Conservation (phyloP, 2,113 vertebrate genomes). For the Alces alces region DNA sequence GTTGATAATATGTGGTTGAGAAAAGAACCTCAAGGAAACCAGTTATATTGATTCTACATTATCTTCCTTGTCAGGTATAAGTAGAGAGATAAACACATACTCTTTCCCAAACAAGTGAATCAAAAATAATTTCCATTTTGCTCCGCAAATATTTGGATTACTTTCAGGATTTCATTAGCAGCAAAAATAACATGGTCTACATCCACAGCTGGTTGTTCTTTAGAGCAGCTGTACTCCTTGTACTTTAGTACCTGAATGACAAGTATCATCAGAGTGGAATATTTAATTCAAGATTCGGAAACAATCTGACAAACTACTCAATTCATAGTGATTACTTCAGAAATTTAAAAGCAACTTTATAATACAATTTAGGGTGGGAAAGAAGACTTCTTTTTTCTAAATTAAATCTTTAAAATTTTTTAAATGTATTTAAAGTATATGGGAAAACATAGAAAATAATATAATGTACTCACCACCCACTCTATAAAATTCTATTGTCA, state of each 20-base stretch:
- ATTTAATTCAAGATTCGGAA: neutral
- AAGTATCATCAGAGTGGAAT: neutral
- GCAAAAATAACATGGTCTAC: neutral
- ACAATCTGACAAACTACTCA: neutral
- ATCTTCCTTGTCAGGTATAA: neutral
- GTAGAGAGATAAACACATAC: neutral
- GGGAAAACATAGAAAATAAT: neutral
- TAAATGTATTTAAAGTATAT: neutral
- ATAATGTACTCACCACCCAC: neutral
- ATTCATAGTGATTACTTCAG: neutral
- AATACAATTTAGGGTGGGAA: neutral
- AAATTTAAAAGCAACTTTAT: neutral
- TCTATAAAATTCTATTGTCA: neutral
- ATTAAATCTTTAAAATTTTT: neutral
- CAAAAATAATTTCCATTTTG: constrained; percentile 10
- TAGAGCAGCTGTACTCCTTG: neutral
- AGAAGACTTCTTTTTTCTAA: neutral
- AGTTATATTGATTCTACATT: neutral
- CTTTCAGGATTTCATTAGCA: neutral
- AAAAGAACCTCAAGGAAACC: neutral
- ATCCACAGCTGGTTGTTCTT: neutral
- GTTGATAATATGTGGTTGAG: neutral
- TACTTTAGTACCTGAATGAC: neutral
- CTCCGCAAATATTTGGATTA: neutral
- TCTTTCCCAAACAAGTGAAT: neutral